These are phyloP conservation scores for Eubasilissa regina DNA, from an alignment of 1,140 invertebrate species.

Conservation along the genomic window DNA sequence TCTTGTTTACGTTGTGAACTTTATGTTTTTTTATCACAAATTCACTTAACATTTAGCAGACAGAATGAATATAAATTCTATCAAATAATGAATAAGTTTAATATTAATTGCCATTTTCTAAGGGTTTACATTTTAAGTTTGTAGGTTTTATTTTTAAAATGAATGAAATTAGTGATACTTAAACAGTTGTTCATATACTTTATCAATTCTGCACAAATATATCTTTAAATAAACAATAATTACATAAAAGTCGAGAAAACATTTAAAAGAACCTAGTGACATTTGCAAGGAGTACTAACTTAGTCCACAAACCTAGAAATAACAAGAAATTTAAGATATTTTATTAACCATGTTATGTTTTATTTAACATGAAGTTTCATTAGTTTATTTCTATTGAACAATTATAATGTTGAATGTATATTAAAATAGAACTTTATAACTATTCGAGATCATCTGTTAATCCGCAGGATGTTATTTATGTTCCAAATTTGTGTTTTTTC, in stretches of 20 bases:
- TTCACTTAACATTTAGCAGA: constrained; percentile 2
- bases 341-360: constrained; percentile 40
- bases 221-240: constrained; percentile 48
- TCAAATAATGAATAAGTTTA: constrained; percentile 8
- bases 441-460: constrained; percentile 17
- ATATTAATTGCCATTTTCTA: constrained; percentile 38
- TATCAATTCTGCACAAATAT: constrained; percentile 54
- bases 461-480: constrained; percentile 27
- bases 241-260: constrained; percentile 28
- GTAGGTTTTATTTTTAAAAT: constrained; percentile 31
- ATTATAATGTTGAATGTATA: constrained; percentile 33
- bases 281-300: constrained; percentile 43
- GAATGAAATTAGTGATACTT: constrained; percentile 37
- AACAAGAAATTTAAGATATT: constrained; percentile 45
- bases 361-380: constrained; percentile 18
- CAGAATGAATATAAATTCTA: constrained; percentile 12
- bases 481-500: constrained; percentile 25
- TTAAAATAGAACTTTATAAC: constrained; percentile 21
- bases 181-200: constrained; percentile 49
- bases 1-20: background rate
- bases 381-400: constrained; percentile 23
- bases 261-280: constrained; percentile 16
- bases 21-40: constrained; percentile 32
- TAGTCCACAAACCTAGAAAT: constrained; percentile 53
- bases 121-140: constrained; percentile 17